Evolutionary conservation across 2,797 vertebrate species (phyloP), one percentile per base, ranked within the genome.

Genomic region (Pantherophis vulpinus): DNA sequence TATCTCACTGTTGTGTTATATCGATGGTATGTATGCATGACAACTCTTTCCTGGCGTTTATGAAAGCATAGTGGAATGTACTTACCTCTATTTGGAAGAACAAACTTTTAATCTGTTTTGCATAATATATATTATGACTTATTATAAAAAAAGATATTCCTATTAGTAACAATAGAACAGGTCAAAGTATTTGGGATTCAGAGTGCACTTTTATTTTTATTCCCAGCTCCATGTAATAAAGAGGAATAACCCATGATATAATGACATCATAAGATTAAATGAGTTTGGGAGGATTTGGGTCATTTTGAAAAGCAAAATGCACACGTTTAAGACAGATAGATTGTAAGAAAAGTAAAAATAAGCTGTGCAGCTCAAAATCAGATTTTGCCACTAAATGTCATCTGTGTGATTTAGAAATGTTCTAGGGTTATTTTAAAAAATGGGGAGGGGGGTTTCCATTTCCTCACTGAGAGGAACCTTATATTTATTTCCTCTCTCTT

Each of bases 31-130:
- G 9, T n/a, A 20, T 14, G 87, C 70, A 93, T 90, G 47, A 37
- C 51, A 59, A 61, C 25, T 59, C 74, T 86, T 95, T 96, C 94
- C 94, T 93, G 87, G 7, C 0, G 0, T 59, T 70, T 88, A 58
- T 1, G 2, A 42, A 8, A 89, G 32, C 13, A 51, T 0, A 74
- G 0, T 0, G 88, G 51, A 32, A n/a, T 20, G 16, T 32, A 27
- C n/a, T 6, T 16, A 6, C 23, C 87, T 32, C 5, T 83, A 7
- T 37, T 74, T 32, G 37, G 74, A 23, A 42, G 20, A 79, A 20
- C 8, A 79, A 23, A 20, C 70, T 79, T 79, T 32, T 79, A 79
- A 42, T 79, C 37, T 79, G 20, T 23, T 83, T 83, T 79, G 74
- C 74, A 23, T 83, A 83, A 83, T 47, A 83, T 42, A 47, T 23